These are phyloP conservation scores for Coremacera marginata DNA, from an alignment of 2,888 invertebrate species.

Conservation along the genomic window DNA sequence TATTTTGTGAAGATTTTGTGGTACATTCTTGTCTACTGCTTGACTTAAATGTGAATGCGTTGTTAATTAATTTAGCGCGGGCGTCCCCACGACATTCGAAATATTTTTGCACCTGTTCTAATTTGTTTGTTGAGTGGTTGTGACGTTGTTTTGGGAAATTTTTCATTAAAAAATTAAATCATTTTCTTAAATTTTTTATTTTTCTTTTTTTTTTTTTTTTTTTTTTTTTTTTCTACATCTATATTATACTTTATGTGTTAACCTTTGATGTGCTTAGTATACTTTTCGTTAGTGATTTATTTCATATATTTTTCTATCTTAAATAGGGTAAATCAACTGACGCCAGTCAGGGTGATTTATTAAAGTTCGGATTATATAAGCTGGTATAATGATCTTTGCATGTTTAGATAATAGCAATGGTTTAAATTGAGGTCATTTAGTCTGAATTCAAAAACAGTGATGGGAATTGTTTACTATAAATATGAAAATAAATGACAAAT, in stretches of 20 bases:
- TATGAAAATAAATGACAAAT: too few species aligned
- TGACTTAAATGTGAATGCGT: background rate
- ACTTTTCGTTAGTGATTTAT: too few species aligned
- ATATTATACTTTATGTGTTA: background rate
- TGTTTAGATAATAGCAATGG: too few species aligned
- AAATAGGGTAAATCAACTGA: too few species aligned
- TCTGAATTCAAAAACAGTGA: too few species aligned
- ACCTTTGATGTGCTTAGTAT: too few species aligned
- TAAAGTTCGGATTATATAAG: too few species aligned
- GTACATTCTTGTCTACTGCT: background rate
- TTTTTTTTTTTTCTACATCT: background rate
- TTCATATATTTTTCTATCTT: too few species aligned
- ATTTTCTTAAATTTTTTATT: constrained; percentile 2
- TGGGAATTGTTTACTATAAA: too few species aligned
- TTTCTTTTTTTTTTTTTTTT: background rate
- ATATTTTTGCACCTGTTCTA: constrained; percentile 37
- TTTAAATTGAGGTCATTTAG: too few species aligned
- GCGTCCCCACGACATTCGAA: background rate
- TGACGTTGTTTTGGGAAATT: background rate
- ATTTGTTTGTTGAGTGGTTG: constrained; percentile 26
- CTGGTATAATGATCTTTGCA: too few species aligned
- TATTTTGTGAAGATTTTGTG: background rate
- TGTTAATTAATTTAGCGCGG: constrained; percentile 24
- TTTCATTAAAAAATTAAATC: constrained; percentile 8
- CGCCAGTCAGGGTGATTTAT: too few species aligned